Evolutionary conservation across 1,140 invertebrate species (phyloP).

Genomic region (Drosophila baimaii): DNA sequence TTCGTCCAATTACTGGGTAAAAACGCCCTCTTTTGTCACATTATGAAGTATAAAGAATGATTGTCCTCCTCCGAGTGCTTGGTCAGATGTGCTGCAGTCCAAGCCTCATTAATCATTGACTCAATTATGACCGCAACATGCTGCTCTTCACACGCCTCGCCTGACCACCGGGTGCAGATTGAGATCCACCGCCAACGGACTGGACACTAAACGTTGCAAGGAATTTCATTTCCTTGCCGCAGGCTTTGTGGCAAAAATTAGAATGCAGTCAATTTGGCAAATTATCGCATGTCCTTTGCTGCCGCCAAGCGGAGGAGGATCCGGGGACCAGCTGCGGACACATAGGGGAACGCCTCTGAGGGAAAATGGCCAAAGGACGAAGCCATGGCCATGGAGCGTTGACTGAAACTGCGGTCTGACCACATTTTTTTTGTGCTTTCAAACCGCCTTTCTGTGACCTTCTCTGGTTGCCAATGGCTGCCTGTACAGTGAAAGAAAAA

Average conservation of each 20-base stretch:
- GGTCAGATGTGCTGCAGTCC: background rate
- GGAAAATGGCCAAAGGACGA: background rate
- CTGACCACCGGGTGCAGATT: background rate
- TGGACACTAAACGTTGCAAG: constrained; percentile 3
- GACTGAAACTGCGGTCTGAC: constrained; percentile 17
- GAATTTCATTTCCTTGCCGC: constrained; percentile 10
- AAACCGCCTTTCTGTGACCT: background rate
- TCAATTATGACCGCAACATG: constrained; percentile 22
- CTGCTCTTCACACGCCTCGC: constrained; percentile 7
- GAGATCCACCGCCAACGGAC: background rate
- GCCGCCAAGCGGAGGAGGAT: background rate
- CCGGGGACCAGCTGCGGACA: too few relatives aligned
- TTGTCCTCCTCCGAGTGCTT: background rate
- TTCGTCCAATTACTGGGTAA: background rate
- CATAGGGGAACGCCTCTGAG: background rate
- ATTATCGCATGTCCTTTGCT: constrained; percentile 22
- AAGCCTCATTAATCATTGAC: constrained; percentile 21
- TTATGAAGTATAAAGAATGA: background rate
- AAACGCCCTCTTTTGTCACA: background rate
- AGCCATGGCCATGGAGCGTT: background rate
- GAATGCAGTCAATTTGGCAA: constrained; percentile 39
- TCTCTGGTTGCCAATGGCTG: background rate
- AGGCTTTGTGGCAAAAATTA: constrained; percentile 21
- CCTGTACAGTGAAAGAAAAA: background rate
- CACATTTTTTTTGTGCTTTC: constrained; percentile 8